Evolutionary conservation across 1,140 invertebrate species (phyloP), one percentile per base, ranked within the genome.

Genomic region (Arion vulgaris): DNA sequence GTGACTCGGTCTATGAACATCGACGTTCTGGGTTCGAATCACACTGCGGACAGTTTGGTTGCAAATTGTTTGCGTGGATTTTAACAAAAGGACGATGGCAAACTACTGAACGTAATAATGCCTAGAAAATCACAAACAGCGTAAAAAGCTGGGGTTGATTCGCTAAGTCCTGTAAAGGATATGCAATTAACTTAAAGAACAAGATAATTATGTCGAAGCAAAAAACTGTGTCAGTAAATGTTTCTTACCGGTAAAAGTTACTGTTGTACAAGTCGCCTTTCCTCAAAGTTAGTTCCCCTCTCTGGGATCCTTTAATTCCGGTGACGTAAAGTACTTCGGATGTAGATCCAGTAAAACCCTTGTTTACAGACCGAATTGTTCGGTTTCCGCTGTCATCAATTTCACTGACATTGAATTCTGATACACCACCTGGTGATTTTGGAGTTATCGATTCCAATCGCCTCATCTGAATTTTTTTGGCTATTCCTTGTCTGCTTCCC

Each of bases 291-390:
- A 80, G 69, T 36, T 85, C 85, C 13, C 49, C 72, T 17, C 17
- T 57, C 28, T 73, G 53, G 0, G 51, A 4, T n/a, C 34, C 45
- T 2, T 32, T 66, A 36, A 23, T 83, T 19, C 86, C 83, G 19
- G 81, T 84, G 26, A 88, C 62, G 72, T 90, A 91, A 84, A 89
- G 83, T 0, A 91, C 87, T 38, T 91, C 87, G 1, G 88, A 66
- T 9, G 85, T 84, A 34, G 84, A 68, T 71, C 87, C 77, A 41
- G 71, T 62, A 57, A 87, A 23, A n/a, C 82, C 81, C 0, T 84
- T 85, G 19, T 73, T 62, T 41, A 88, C n/a, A 9, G 89, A 90
- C n/a, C 83, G 79, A 1, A 90, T n/a, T 36, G 87, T 88, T 57
- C 87, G 57, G 28, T 85, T 89, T 5, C 89, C 88, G 19, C 74